Percentiles rank a stretch among this genome's conserved stretches.
phyloP scores from a whole-genome alignment of 2,797 vertebrate species.

The Sarcoramphus papa region DNA sequence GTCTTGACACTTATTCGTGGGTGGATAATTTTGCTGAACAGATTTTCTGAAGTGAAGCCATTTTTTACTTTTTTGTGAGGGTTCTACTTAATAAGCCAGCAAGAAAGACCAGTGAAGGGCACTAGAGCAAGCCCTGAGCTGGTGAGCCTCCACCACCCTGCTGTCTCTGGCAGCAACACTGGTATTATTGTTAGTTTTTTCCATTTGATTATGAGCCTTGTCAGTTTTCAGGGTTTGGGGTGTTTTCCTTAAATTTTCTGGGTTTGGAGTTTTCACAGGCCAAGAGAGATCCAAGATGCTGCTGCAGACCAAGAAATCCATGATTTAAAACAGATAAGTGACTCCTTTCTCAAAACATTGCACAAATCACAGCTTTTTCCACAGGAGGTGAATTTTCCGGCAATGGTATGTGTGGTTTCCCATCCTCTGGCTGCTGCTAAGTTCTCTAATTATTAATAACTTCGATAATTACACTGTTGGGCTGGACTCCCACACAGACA shows the following conservation, averaged over 20 bases:
- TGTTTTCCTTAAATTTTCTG: not conserved
- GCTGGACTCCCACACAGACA: not conserved
- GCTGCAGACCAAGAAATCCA: not conserved
- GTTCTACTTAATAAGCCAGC: slow-evolving; percentile 1
- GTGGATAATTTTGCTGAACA: not conserved
- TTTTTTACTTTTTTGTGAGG: not conserved
- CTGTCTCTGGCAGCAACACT: not conserved
- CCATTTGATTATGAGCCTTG: not conserved
- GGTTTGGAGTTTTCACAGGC: not conserved
- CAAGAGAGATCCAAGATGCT: not conserved
- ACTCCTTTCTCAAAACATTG: not conserved
- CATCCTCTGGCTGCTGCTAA: not conserved
- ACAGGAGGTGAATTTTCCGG: not conserved
- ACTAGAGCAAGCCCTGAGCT: not conserved
- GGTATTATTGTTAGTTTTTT: not conserved
- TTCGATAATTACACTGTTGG: not conserved
- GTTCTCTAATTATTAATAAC: not conserved
- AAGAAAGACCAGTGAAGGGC: not conserved
- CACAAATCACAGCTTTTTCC: not conserved
- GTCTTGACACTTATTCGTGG: slow-evolving; percentile 7
- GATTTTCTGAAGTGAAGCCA: not conserved
- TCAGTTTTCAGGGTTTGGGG: accelerated
- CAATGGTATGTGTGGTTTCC: not conserved
- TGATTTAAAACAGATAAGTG: not conserved
- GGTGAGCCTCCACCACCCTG: not conserved